Evolutionary conservation across 2,797 vertebrate genomes (phyloP).

Genomic region (Masticophis lateralis): DNA sequence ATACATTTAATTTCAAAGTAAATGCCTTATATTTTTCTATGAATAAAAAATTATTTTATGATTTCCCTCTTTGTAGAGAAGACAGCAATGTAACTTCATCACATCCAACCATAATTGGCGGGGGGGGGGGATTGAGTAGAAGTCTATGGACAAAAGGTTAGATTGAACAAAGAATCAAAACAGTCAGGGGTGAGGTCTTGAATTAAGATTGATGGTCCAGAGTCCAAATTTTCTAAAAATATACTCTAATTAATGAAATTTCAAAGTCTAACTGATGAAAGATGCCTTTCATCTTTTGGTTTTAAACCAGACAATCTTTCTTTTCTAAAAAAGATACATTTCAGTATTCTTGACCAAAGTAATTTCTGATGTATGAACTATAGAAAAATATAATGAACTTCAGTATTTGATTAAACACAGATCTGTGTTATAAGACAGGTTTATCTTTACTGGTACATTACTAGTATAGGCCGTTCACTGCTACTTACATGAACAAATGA

Average conservation of each 20-base stretch:
- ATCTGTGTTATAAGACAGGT: neutral
- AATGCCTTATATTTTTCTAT: neutral
- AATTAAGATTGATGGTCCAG: neutral
- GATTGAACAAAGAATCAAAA: neutral
- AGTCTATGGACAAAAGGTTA: neutral
- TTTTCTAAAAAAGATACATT: neutral
- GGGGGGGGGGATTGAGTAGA: too few species aligned
- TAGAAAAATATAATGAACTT: neutral
- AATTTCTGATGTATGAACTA: neutral
- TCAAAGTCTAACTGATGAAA: neutral
- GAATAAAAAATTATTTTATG: neutral
- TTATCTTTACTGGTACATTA: neutral
- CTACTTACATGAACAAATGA: neutral
- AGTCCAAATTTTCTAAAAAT: neutral
- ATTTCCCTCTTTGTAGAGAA: neutral
- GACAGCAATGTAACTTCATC: neutral
- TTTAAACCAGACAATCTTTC: neutral
- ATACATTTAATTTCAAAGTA: neutral
- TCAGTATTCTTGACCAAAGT: neutral
- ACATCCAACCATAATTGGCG: neutral
- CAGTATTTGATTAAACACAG: neutral
- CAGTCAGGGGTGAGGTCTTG: rapidly evolving
- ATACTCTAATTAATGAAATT: neutral
- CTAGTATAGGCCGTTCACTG: neutral
- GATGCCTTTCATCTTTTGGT: neutral